Conservation (phyloP, 2,113 vertebrate species). For the Hippocampus barbouri region DNA sequence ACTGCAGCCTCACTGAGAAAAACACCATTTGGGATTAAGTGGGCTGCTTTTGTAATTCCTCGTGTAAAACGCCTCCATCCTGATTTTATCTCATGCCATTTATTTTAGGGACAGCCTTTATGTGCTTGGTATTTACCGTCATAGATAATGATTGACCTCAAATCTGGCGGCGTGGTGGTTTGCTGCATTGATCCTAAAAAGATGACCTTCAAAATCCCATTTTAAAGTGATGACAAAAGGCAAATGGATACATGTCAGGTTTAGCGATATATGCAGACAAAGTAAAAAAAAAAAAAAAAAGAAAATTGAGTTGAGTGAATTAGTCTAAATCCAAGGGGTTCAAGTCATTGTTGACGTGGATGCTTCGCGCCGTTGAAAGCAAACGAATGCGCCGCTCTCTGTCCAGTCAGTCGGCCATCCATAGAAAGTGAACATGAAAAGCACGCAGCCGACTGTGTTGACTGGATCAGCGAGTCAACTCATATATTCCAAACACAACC, state of each 20-base stretch:
- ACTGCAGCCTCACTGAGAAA: slow-evolving; percentile 35
- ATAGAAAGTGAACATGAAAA: neutral
- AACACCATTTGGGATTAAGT: slow-evolving; percentile 66
- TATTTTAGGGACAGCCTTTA: neutral
- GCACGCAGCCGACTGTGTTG: neutral
- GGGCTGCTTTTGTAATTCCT: slow-evolving; percentile 24
- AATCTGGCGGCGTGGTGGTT: neutral
- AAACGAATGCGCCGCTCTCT: neutral
- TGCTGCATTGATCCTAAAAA: neutral
- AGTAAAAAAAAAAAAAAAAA: too few species aligned
- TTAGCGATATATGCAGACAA: neutral
- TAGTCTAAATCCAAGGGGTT: too few species aligned
- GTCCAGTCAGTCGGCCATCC: neutral
- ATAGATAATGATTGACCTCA: neutral
- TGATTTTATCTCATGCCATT: slow-evolving; percentile 28
- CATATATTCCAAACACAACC: neutral
- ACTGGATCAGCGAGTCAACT: neutral
- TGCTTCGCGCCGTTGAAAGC: neutral
- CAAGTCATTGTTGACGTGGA: neutral
- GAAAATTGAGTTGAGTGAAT: too few species aligned
- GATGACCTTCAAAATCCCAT: neutral
- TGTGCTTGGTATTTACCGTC: neutral
- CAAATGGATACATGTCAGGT: neutral
- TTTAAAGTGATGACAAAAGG: neutral
- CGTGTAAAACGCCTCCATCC: slow-evolving; percentile 27